phyloP scores from a whole-genome alignment of 2,797 vertebrate genomes.

The Epinephelus malabaricus region DNA sequence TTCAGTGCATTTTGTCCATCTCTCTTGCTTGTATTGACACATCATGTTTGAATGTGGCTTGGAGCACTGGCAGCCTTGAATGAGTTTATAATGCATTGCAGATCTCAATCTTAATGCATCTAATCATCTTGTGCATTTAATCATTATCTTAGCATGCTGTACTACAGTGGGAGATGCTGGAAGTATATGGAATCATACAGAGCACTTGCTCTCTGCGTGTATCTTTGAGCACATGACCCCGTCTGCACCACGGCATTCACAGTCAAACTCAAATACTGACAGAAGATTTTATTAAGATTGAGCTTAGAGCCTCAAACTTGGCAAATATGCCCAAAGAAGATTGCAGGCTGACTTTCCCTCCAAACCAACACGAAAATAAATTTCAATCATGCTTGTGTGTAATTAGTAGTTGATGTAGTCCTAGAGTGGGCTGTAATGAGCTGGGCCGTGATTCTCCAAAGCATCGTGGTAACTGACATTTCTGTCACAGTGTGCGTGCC shows the following conservation, averaged over 20 bases:
- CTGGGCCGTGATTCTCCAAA: conserved; percentile 21
- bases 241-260: conserved; percentile 23
- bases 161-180: not conserved
- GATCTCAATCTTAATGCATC: conserved; percentile 8
- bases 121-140: not conserved
- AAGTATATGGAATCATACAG: conserved; percentile 17
- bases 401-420: conserved; percentile 26
- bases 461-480: conserved; percentile 14
- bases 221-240: conserved; percentile 36
- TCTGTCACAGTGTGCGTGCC: conserved; percentile 8
- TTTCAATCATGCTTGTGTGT: conserved; percentile 28
- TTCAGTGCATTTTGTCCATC: not conserved
- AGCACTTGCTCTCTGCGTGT: conserved; percentile 5
- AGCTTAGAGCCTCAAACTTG: conserved; percentile 15
- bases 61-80: not conserved
- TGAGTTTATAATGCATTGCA: conserved; percentile 8
- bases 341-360: not conserved
- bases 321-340: conserved; percentile 20
- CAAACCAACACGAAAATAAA: conserved; percentile 6
- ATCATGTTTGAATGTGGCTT: conserved; percentile 30
- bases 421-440: conserved; percentile 25
- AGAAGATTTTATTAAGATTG: conserved; percentile 19
- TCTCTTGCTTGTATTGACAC: not conserved
- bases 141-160: not conserved
- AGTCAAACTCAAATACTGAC: conserved; percentile 11